Base-by-base conservation (phyloP, 2,888 invertebrate species). In the Adineta ricciae region DNA sequence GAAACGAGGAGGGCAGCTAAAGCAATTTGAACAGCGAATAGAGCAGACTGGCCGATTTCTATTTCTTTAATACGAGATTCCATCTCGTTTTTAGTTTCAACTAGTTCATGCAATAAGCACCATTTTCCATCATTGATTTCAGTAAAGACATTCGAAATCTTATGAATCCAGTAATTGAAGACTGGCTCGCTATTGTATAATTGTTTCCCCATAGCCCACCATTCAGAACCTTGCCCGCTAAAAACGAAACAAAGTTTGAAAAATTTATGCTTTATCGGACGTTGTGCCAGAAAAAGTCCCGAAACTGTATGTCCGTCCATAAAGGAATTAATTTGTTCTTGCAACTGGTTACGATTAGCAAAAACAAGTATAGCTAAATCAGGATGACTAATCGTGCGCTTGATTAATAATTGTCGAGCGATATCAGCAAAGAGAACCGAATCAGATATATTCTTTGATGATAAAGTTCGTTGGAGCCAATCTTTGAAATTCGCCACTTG, bases 131-230 rank as follows among this genome's bases (percentile, higher is more conserved):
- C 19, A 19, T 19, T 50, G 2, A 50, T 9, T 50, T 50, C 19
- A 2, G 50, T 16, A 3, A 50, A 2, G 14, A 19, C 50, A 19
- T 3, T 19, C 3, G 14, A 2, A 2, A 50, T 50, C 19, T 2
- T 2, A 7, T 50, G 11, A 7, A 87, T 64, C 24, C 56, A 83
- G 9, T 84, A 41, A 41, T 83, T 83, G 49, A 84, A 87, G 9
- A 87, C 86, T 1, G 83, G 84, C 50, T 87, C 87, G 24, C 52
- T 86, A 27, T 73, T 78, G 83, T 85, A 87, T 16, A 87, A 85
- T 27, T 73, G 82, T 27, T 27, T n/a, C 5, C 56, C 56, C 56
- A 64, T 64, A 85, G 84, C 2, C 87, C 87, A 86, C 86, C 86
- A 54, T 32, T 73, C 72, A 50, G 86, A 86, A 9, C 87, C 87